Percentiles rank a stretch among this genome's conserved stretches.
Evolutionary conservation across 1,140 invertebrate genomes (phyloP).

Genomic region (Coelopa frigida): DNA sequence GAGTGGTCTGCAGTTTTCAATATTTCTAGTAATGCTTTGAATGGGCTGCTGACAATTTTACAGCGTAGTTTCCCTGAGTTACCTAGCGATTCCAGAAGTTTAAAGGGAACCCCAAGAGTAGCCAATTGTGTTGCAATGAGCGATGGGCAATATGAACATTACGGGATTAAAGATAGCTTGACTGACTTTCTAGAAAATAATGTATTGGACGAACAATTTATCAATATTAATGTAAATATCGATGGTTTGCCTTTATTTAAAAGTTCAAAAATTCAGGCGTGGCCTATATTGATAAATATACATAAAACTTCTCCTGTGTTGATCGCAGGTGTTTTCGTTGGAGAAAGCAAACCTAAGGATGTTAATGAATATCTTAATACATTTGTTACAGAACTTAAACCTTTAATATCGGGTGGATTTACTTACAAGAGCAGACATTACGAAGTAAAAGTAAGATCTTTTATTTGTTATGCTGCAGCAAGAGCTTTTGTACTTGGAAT

Average conservation of each 20-base stretch:
- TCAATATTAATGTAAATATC: background rate
- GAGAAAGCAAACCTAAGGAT: background rate
- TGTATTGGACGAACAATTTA: background rate
- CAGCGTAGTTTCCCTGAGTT: background rate
- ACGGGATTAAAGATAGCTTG: background rate
- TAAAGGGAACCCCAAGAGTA: background rate
- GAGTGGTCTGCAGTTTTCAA: background rate
- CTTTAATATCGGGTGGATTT: background rate
- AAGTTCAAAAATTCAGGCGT: background rate
- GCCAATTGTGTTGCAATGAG: background rate
- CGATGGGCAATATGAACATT: background rate
- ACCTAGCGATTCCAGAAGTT: background rate
- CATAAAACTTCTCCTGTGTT: background rate
- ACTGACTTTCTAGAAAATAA: background rate
- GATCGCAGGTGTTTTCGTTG: background rate
- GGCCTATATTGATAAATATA: background rate
- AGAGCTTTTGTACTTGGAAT: background rate
- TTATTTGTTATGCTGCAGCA: background rate
- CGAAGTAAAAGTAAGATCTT: background rate
- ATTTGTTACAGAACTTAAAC: background rate
- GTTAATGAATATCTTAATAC: background rate
- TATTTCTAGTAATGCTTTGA: background rate
- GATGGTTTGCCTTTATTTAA: background rate
- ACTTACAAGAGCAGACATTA: background rate
- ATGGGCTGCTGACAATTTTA: background rate